These are phyloP conservation scores for silkworm (Bombyx mori) DNA, from an alignment of 1,140 invertebrate species.

Conservation along the genomic window DNA sequence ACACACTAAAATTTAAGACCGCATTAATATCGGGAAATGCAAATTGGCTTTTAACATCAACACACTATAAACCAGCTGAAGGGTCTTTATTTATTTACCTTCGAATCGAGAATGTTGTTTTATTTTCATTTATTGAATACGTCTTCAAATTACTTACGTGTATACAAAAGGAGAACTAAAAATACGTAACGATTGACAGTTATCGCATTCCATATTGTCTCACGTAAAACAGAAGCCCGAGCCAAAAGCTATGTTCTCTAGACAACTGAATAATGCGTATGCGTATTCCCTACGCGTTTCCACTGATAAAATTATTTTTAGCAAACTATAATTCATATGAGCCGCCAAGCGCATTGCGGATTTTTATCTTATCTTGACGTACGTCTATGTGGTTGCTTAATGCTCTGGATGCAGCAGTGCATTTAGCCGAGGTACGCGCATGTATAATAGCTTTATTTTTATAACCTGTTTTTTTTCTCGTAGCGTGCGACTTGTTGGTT, in stretches of 20 bases:
- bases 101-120: conserved; percentile 3
- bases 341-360: conserved; percentile 10
- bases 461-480: conserved; percentile 17
- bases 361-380: conserved; percentile 18
- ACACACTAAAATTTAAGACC: too few relatives aligned
- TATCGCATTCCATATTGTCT: too few relatives aligned
- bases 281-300: too few relatives aligned
- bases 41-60: conserved; percentile 7
- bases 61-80: conserved; percentile 3
- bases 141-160: too few relatives aligned
- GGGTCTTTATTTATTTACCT: conserved; percentile 7
- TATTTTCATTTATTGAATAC: conserved; percentile 1
- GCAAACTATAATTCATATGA: conserved; percentile 7
- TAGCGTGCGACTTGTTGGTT: too few relatives aligned
- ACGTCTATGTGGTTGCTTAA: conserved; percentile 9
- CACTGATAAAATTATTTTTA: conserved; percentile 15
- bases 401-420: conserved; percentile 3
- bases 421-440: conserved; percentile 5
- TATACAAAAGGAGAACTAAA: too few relatives aligned
- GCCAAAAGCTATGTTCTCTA: too few relatives aligned
- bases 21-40: conserved; percentile 5
- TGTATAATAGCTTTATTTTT: conserved; percentile 22
- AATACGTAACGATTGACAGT: too few relatives aligned
- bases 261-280: too few relatives aligned
- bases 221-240: too few relatives aligned